phyloP scores from a whole-genome alignment of 2,797 vertebrate species.

The Gila robusta region DNA sequence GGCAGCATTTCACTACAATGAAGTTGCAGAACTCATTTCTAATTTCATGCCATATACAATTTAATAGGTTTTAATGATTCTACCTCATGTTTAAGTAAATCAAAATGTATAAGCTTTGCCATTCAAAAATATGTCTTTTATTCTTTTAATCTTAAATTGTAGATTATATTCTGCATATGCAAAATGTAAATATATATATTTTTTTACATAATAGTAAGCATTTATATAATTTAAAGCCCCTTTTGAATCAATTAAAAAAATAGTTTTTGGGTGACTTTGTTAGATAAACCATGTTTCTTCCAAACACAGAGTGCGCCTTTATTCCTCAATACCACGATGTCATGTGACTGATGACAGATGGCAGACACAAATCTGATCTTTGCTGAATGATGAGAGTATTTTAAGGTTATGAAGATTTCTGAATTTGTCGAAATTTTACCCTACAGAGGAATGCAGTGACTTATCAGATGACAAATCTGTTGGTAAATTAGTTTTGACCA shows the following conservation, averaged over 20 bases:
- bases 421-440: background rate
- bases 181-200: background rate
- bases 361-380: slow-evolving; percentile 8
- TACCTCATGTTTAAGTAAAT: background rate
- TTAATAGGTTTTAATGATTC: background rate
- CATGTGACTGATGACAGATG: slow-evolving; percentile 16
- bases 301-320: background rate
- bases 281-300: background rate
- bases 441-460: background rate
- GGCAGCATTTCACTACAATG: slow-evolving; percentile 23
- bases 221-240: background rate
- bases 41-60: background rate
- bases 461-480: slow-evolving; percentile 56
- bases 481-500: background rate
- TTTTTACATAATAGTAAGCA: background rate
- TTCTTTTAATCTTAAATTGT: background rate
- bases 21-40: background rate
- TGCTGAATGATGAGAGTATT: background rate
- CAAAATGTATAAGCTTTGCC: background rate
- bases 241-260: background rate
- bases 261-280: background rate
- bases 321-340: background rate
- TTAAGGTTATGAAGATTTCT: background rate
- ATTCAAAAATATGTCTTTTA: background rate
- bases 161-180: background rate